Evolutionary conservation across 1,140 invertebrate genomes (phyloP).

Genomic region (Drosophila elegans): DNA sequence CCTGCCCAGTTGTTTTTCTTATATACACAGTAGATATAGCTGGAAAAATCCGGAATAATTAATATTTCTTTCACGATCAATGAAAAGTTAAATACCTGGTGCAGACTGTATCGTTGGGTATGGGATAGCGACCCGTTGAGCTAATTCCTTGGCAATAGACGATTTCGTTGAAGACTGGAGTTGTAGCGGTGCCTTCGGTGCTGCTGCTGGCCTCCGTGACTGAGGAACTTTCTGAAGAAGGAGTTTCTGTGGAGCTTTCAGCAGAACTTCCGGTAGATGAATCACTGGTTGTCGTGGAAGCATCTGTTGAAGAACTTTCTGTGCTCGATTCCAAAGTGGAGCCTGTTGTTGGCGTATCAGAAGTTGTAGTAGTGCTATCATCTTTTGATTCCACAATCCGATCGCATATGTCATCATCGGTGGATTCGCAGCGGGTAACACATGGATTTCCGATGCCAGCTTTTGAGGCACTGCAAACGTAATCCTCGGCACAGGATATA

Average conservation of each 20-base stretch:
- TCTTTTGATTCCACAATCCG: conserved; percentile 8
- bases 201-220: not conserved
- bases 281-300: not conserved
- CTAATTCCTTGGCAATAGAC: conserved; percentile 18
- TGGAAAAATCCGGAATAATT: conserved; percentile 12
- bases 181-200: not conserved
- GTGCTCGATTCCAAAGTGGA: not conserved
- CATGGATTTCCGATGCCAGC: conserved; percentile 36
- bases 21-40: conserved; percentile 56
- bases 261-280: not conserved
- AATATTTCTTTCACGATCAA: not conserved
- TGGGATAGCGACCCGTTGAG: conserved; percentile 50
- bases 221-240: too few species aligned
- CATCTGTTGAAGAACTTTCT: not conserved
- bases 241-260: not conserved
- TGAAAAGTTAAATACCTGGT: conserved; percentile 34
- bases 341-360: not conserved
- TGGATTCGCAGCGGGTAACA: conserved; percentile 15
- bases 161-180: conserved; percentile 6
- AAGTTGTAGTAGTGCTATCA: not conserved
- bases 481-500: conserved; percentile 7
- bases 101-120: conserved; percentile 66
- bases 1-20: conserved; percentile 22
- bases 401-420: conserved; percentile 43
- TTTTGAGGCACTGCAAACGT: conserved; percentile 28